Conservation (phyloP, 2,888 invertebrate genomes). For the Drosophila rubida region DNA sequence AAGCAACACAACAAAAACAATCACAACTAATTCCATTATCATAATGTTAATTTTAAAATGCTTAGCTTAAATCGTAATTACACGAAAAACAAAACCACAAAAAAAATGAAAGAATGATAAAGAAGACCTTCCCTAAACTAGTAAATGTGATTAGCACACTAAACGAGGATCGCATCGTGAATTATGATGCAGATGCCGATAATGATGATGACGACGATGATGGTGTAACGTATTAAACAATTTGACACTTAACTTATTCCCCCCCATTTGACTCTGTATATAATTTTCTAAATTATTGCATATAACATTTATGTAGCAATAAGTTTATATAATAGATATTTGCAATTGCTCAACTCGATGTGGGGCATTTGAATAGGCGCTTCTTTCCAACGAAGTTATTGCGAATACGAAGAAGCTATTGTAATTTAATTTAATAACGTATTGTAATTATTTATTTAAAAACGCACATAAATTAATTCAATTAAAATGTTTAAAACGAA, state of each 20-base stretch:
- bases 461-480: constrained; percentile 70
- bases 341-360: constrained; percentile 42
- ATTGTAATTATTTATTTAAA: constrained; percentile 79
- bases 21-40: constrained; percentile 54
- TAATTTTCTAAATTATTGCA: constrained; percentile 79
- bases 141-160: constrained; percentile 66
- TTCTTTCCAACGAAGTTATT: constrained; percentile 62
- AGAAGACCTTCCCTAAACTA: constrained; percentile 33
- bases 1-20: constrained; percentile 26
- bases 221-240: constrained; percentile 53
- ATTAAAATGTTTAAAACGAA: constrained; percentile 74
- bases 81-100: constrained; percentile 6
- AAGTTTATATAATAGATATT: constrained; percentile 63
- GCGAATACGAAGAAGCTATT: constrained; percentile 73
- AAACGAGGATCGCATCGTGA: constrained; percentile 31
- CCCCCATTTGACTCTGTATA: constrained; percentile 73
- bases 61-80: constrained; percentile 57
- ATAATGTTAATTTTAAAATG: constrained; percentile 53
- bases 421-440: constrained; percentile 74
- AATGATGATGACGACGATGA: constrained; percentile 22
- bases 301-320: constrained; percentile 68
- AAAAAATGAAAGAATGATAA: constrained; percentile 11
- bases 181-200: constrained; percentile 12
- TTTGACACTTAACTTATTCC: constrained; percentile 68
- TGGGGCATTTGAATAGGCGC: constrained; percentile 59